Evolutionary conservation across 2,888 invertebrate species (phyloP).

Genomic region (Portevinia maculata): DNA sequence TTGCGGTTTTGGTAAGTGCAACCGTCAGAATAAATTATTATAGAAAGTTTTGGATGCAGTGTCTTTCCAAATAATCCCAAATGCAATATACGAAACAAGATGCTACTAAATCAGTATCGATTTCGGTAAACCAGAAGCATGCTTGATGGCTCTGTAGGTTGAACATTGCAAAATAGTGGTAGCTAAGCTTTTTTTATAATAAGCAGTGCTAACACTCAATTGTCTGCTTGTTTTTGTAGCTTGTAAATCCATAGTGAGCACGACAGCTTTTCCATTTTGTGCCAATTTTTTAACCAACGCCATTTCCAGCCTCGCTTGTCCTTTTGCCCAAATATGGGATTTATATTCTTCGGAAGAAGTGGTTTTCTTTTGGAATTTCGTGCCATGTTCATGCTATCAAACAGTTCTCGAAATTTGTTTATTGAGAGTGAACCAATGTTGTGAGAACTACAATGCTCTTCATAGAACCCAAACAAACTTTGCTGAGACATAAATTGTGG

Average conservation of each 20-base stretch:
- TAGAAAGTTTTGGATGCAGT: slow-evolving; percentile 11
- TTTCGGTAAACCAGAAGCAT: slow-evolving; percentile 21
- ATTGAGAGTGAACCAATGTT: slow-evolving; percentile 10
- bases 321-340: neutral
- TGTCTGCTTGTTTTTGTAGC: slow-evolving; percentile 18
- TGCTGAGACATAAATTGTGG: slow-evolving; percentile 15
- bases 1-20: slow-evolving; percentile 20
- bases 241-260: slow-evolving; percentile 18
- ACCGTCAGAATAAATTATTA: slow-evolving; percentile 27
- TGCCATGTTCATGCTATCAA: neutral
- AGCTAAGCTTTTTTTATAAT: slow-evolving; percentile 13
- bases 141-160: slow-evolving; percentile 12
- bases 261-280: slow-evolving; percentile 5
- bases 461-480: slow-evolving; percentile 2
- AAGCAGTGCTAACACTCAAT: slow-evolving; percentile 15
- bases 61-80: slow-evolving; percentile 22
- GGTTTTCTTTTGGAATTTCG: too few relatives aligned
- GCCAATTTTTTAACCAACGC: neutral
- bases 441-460: slow-evolving; percentile 14
- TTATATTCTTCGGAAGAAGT: too few relatives aligned
- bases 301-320: neutral
- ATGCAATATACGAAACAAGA: slow-evolving; percentile 28
- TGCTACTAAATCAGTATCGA: slow-evolving; percentile 18
- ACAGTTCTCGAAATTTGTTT: slow-evolving; percentile 20
- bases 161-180: slow-evolving; percentile 9